These are phyloP conservation scores for Thaleichthys pacificus DNA, from an alignment of 2,797 vertebrate species.

Conservation along the genomic window DNA sequence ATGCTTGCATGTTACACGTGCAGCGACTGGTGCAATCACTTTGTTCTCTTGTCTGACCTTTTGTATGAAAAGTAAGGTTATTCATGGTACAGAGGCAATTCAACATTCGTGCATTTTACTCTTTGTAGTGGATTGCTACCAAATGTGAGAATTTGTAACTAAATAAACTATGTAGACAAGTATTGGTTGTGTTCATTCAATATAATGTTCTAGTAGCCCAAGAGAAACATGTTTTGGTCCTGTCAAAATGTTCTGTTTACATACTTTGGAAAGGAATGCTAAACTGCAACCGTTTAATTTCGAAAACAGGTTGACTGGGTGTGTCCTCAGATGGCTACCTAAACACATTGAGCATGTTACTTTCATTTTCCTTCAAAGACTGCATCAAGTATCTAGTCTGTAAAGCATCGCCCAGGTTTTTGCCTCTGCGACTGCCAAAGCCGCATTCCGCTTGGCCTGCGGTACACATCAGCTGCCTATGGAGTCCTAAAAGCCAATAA, in stretches of 20 bases:
- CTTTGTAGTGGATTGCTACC: slow-evolving; percentile 33
- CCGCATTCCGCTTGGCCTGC: no score
- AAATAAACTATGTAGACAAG: slow-evolving; percentile 9
- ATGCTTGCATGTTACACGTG: slow-evolving; percentile 26
- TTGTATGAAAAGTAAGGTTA: neutral
- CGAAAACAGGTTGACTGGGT: no score
- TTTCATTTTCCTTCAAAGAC: no score
- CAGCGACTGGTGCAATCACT: slow-evolving; percentile 35
- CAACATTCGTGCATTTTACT: slow-evolving; percentile 10
- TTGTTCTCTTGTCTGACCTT: slow-evolving; percentile 4
- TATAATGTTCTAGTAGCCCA: neutral
- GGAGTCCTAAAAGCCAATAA: no score
- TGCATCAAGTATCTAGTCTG: no score
- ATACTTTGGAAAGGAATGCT: no score
- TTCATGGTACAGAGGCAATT: slow-evolving; percentile 28
- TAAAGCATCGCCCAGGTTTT: no score
- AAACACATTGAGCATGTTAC: no score
- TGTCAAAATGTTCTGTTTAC: neutral
- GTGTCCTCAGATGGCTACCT: no score
- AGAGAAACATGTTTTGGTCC: slow-evolving; percentile 5
- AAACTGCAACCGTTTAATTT: no score
- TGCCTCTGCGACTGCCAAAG: no score
- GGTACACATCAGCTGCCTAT: no score
- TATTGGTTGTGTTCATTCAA: neutral
- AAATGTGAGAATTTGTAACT: slow-evolving; percentile 33